Percentiles rank a stretch among this genome's conserved stretches.
These are phyloP conservation scores for Trissoscelio sp. DNA, from an alignment of 2,888 invertebrate species.

Conservation along the genomic window DNA sequence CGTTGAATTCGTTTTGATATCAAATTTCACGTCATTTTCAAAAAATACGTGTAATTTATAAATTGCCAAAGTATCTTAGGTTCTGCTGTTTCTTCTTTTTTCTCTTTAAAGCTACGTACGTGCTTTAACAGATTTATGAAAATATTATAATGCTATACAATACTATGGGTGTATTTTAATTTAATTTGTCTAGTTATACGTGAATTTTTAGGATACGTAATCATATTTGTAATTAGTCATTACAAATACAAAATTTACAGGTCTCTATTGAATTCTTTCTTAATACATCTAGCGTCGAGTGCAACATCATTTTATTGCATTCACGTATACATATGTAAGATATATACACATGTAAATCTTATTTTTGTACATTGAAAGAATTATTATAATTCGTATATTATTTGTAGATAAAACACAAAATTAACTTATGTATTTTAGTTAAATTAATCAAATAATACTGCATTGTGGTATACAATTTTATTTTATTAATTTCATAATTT, in stretches of 20 bases:
- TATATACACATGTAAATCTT: slow-evolving; percentile 18
- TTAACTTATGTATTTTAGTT: too few species aligned
- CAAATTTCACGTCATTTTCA: slow-evolving; percentile 37
- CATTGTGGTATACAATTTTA: background rate
- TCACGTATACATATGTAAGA: slow-evolving; percentile 13
- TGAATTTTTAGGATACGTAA: background rate
- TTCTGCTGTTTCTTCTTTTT: slow-evolving; percentile 36
- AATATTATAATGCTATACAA: slow-evolving; percentile 27
- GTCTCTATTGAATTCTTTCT: background rate
- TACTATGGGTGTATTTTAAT: slow-evolving; percentile 1
- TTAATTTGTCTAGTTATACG: slow-evolving; percentile 19
- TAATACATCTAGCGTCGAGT: slow-evolving; percentile 21
- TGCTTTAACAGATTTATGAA: slow-evolving; percentile 49
- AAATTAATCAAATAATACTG: too few species aligned
- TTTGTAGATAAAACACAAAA: background rate
- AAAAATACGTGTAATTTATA: slow-evolving; percentile 40
- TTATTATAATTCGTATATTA: background rate
- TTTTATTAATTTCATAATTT: too few species aligned
- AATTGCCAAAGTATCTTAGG: slow-evolving; percentile 30
- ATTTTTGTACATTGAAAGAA: slow-evolving; percentile 20
- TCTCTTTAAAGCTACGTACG: slow-evolving; percentile 25
- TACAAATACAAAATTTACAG: slow-evolving; percentile 24
- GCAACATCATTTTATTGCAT: slow-evolving; percentile 27
- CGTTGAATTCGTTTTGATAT: slow-evolving; percentile 30
- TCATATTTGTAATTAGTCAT: slow-evolving; percentile 26